These are phyloP conservation scores for Halictus rubicundus DNA, from an alignment of 1,140 invertebrate species.

Conservation along the genomic window DNA sequence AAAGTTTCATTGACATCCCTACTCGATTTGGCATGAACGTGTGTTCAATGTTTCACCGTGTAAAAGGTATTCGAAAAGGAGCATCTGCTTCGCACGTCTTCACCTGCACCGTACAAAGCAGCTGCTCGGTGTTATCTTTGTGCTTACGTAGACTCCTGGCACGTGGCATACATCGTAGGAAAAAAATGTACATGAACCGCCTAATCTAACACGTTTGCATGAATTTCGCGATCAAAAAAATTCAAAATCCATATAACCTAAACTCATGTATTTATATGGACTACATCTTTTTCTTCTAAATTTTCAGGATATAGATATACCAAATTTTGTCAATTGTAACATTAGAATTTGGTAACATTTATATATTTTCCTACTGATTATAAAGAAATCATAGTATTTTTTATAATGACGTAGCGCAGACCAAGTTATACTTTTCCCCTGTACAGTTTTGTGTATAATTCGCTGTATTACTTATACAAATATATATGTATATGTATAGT, in stretches of 20 bases:
- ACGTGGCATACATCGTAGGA: conserved; percentile 53
- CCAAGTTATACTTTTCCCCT: neutral
- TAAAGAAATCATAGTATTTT: neutral
- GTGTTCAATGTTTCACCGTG: conserved; percentile 20
- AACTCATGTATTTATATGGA: neutral
- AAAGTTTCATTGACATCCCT: conserved; percentile 54
- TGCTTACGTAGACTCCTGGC: conserved; percentile 58
- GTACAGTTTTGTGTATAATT: neutral
- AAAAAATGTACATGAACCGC: conserved; percentile 52
- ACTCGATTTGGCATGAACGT: neutral
- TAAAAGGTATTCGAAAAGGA: conserved; percentile 52
- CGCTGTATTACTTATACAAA: too few species aligned
- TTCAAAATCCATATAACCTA: neutral
- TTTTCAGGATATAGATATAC: neutral
- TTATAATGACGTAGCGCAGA: neutral
- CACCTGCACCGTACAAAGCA: conserved; percentile 55
- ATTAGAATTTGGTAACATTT: neutral
- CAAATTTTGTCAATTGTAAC: neutral
- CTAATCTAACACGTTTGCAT: conserved; percentile 25
- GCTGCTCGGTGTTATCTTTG: conserved; percentile 58
- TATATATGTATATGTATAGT: too few species aligned
- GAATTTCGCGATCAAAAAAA: conserved; percentile 1
- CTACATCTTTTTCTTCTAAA: neutral
- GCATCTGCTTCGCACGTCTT: conserved; percentile 56
- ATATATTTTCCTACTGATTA: neutral